Evolutionary conservation across 2,888 invertebrate genomes (phyloP), one percentile per base, ranked within the genome.

Genomic region (Sussaba pulchella): DNA sequence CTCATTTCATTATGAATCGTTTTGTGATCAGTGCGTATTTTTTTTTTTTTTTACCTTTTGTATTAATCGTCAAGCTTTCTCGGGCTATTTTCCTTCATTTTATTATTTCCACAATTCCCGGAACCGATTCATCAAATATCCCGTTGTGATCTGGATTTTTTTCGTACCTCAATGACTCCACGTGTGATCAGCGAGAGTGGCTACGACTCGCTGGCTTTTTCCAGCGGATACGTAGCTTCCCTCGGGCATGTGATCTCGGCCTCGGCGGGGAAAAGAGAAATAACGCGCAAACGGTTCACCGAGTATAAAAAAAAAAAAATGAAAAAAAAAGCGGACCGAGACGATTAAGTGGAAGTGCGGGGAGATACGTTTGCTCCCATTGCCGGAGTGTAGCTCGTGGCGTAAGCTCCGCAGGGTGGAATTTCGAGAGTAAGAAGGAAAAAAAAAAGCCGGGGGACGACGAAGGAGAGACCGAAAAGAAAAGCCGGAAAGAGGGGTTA

Each of bases 271-370:
- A 31, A 5, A 10, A 10, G 21, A 19, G 50, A 50, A 19, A 21
- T 17, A 50, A 50, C 6, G 2, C 50, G 50, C 21, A 2, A 50
- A 50, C 10, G 21, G 50, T 50, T 50, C 19, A 50, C 19, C 50
- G 50, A 50, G 59, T 26, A 36, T 24, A 57, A 45, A 31, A 74
- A 74, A 74, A 74, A 57, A 66, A n/a, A n/a, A n/a, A n/a, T n/a
- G n/a, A n/a, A n/a, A n/a, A n/a, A n/a, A n/a, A n/a, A n/a, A n/a
- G n/a, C n/a, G 66, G 66, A 54, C 66, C 66, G 74, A 66, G 17
- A 47, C 66, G 66, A 74, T 66, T 74, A 66, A 74, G 36, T 45
- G 66, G 24, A 74, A 66, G 74, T 74, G 66, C 31, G 31, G 31
- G 57, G 36, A 66, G 47, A 74, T 66, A 57, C 54, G 45, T 74